A percentile compares a stretch with the other conserved stretches of the same genome.
Conservation (phyloP, 2,113 vertebrate species). For the Anthoscopus minutus region DNA sequence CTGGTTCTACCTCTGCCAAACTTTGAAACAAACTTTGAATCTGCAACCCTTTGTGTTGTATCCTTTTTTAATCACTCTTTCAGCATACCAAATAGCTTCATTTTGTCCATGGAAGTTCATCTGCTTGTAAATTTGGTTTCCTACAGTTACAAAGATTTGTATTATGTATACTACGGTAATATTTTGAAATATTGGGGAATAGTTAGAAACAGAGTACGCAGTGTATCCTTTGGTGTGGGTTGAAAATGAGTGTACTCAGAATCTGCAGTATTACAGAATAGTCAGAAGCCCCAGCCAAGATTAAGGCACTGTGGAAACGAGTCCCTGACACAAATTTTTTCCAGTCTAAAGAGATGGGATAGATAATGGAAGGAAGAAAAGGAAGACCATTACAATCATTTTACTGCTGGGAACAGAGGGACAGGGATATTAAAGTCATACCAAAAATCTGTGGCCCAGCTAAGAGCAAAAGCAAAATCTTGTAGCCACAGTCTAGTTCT, state of each 20-base stretch:
- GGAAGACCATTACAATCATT: not conserved
- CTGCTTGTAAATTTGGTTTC: not conserved
- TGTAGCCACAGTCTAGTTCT: not conserved
- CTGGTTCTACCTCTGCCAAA: not conserved
- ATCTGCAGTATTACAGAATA: not conserved
- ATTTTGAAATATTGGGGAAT: not conserved
- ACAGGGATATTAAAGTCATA: not conserved
- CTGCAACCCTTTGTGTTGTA: not conserved
- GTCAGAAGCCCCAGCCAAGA: not conserved
- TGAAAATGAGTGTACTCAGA: not conserved
- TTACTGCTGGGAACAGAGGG: not conserved
- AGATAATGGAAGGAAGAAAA: slow-evolving; percentile 1
- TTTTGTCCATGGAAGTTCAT: not conserved
- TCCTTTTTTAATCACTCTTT: not conserved
- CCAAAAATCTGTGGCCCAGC: not conserved
- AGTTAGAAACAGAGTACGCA: not conserved
- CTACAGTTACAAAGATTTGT: not conserved
- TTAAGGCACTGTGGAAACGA: not conserved
- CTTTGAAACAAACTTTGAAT: not conserved
- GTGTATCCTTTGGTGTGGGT: not conserved
- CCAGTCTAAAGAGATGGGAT: not conserved
- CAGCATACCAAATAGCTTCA: not conserved
- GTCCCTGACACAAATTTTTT: not conserved
- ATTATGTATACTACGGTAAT: not conserved
- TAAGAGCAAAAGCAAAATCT: not conserved